Percentiles rank a stretch among this genome's conserved stretches.
Conservation (phyloP, 2,797 vertebrate species). For the Mionectes olivaceus region DNA sequence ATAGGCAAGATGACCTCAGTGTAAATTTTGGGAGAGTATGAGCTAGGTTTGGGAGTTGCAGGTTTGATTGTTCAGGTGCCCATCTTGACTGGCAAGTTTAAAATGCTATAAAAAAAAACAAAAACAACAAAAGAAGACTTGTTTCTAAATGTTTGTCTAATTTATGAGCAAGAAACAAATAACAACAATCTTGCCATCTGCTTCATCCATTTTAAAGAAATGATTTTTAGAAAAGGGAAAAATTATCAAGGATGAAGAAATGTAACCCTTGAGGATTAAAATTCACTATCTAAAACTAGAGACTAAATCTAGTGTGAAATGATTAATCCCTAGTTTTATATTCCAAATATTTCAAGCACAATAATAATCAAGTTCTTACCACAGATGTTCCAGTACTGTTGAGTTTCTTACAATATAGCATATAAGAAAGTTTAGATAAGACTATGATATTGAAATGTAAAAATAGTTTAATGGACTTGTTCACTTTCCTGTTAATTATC, state of each 20-base stretch:
- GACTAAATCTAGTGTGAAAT: neutral
- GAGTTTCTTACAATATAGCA: neutral
- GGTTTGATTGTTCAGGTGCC: neutral
- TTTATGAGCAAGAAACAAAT: neutral
- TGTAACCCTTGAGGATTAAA: neutral
- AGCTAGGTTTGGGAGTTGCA: neutral
- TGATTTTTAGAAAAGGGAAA: neutral
- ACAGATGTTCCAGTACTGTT: neutral
- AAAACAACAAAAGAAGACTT: neutral
- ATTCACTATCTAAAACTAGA: neutral
- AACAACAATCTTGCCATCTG: constrained; percentile 39
- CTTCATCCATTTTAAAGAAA: neutral
- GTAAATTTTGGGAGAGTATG: neutral
- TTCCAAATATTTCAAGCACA: neutral
- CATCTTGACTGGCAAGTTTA: neutral
- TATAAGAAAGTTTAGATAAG: neutral
- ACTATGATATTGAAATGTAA: neutral
- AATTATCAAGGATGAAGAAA: fast-evolving
- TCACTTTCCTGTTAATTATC: neutral
- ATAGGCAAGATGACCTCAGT: neutral
- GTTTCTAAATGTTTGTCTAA: neutral
- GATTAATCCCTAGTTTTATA: neutral
- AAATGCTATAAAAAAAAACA: neutral
- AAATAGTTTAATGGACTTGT: neutral
- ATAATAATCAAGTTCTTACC: neutral